phyloP scores from a whole-genome alignment of 2,113 vertebrate genomes.

The Sprattus sprattus region DNA sequence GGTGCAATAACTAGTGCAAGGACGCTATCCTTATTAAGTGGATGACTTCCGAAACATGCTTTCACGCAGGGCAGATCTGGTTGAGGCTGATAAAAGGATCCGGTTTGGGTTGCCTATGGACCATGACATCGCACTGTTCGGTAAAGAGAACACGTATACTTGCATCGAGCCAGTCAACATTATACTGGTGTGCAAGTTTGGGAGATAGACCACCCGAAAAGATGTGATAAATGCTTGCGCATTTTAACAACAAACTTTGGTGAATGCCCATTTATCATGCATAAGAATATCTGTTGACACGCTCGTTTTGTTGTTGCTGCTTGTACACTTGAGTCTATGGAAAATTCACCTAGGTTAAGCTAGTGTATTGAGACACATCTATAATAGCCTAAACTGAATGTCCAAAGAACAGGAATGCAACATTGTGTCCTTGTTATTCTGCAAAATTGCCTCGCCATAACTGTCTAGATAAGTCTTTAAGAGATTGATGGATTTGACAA shows the following conservation, averaged over 20 bases:
- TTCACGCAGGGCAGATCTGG: neutral
- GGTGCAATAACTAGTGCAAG: conserved; percentile 17
- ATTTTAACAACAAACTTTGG: conserved; percentile 11
- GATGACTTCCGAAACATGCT: conserved; percentile 2
- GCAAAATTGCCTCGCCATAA: neutral
- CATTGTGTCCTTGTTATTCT: neutral
- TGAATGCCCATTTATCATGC: neutral
- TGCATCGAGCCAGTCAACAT: neutral
- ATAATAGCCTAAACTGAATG: neutral
- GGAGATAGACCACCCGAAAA: neutral
- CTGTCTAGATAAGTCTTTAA: neutral
- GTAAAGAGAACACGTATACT: conserved; percentile 11
- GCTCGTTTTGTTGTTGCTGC: neutral
- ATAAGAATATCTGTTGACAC: neutral
- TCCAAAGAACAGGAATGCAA: conserved; percentile 5
- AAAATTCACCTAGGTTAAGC: neutral
- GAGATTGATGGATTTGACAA: neutral
- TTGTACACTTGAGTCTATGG: neutral
- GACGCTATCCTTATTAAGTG: neutral
- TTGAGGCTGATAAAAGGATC: neutral
- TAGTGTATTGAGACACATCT: neutral
- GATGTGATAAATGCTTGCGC: conserved; percentile 15
- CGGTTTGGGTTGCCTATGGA: neutral
- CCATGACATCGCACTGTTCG: neutral
- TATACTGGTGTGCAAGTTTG: conserved; percentile 10